phyloP scores from a whole-genome alignment of 2,797 vertebrate species.

The Eleutherodactylus coqui region DNA sequence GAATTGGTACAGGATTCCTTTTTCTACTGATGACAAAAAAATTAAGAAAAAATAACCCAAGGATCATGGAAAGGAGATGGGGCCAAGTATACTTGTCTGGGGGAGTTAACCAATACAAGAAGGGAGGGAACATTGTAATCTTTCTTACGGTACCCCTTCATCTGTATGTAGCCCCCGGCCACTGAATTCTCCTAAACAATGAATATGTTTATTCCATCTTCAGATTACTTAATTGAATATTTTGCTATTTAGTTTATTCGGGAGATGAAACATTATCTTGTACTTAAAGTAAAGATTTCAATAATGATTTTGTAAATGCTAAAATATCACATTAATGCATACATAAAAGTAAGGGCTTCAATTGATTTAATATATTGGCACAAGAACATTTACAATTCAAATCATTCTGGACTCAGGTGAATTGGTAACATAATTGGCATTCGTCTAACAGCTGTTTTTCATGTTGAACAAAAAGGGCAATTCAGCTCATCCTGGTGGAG shows the following conservation, averaged over 20 bases:
- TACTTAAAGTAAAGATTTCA: not conserved
- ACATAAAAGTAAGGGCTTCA: not conserved
- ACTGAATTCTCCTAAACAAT: no score
- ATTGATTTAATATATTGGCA: slow-evolving; percentile 20
- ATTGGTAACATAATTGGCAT: slow-evolving; percentile 38
- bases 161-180: no score
- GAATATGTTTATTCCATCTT: no score
- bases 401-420: slow-evolving; percentile 35
- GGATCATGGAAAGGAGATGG: no score
- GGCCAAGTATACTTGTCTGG: no score
- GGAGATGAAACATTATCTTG: not conserved
- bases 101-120: no score
- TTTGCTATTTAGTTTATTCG: not conserved
- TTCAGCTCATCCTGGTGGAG: not conserved
- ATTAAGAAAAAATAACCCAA: no score
- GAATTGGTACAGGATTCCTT: no score
- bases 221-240: not conserved
- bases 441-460: slow-evolving; percentile 50
- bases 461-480: slow-evolving; percentile 51
- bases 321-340: not conserved
- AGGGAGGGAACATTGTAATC: no score
- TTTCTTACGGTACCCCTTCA: no score
- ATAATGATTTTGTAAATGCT: not conserved
- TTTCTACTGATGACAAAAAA: no score
- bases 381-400: slow-evolving; percentile 33